Evolutionary conservation across 2,113 vertebrate species (phyloP).

Genomic region (Notiomystis cincta): DNA sequence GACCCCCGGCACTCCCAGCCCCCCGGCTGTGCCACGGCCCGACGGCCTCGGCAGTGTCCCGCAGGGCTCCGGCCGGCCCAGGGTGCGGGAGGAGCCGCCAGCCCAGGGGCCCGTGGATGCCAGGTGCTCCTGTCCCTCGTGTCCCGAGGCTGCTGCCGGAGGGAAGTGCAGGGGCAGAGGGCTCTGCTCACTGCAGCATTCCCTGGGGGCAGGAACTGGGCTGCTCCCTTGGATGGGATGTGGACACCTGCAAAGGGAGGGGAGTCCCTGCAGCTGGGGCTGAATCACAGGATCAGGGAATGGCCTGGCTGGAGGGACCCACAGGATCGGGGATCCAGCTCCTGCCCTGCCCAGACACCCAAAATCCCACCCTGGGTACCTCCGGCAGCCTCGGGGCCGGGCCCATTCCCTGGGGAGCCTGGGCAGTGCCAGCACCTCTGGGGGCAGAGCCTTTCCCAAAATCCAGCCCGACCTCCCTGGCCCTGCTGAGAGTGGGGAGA

Average conservation of each 20-base stretch:
- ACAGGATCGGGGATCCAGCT: fast-evolving
- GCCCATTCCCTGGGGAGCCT: not conserved
- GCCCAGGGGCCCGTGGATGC: fast-evolving
- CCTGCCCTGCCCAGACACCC: not conserved
- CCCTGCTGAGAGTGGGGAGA: not conserved
- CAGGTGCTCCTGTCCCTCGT: not conserved
- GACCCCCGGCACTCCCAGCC: no score
- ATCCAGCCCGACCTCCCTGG: fast-evolving
- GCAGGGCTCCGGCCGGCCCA: fast-evolving
- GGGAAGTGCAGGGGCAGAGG: not conserved
- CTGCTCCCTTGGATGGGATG: fast-evolving
- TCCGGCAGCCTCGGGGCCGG: fast-evolving
- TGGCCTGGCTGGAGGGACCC: not conserved
- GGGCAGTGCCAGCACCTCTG: not conserved
- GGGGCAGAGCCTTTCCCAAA: not conserved
- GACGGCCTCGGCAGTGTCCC: no score
- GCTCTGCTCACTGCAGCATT: not conserved
- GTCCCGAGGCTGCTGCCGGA: fast-evolving
- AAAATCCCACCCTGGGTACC: not conserved
- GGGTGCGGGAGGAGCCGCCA: fast-evolving
- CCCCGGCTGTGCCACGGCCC: no score
- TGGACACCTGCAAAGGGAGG: fast-evolving
- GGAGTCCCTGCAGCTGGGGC: not conserved
- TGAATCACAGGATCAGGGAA: not conserved
- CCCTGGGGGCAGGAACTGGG: not conserved